These are phyloP conservation scores for Isaurus tuberculatus DNA, from an alignment of 92 coral and sea anemone species.

Conservation along the genomic window DNA sequence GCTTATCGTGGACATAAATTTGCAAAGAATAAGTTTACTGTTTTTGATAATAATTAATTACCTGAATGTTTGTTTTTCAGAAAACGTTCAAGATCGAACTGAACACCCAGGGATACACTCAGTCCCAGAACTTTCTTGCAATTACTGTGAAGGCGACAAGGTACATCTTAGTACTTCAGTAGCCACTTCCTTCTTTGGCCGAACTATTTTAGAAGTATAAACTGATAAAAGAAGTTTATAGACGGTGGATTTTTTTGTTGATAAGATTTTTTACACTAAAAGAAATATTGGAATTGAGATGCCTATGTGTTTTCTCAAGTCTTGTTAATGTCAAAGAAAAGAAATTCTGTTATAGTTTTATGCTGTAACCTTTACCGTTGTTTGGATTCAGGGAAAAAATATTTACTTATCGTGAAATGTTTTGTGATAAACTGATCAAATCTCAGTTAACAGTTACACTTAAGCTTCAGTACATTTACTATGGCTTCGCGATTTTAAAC, in stretches of 20 bases:
- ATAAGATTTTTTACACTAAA: too few relatives aligned
- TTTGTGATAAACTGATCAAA: too few relatives aligned
- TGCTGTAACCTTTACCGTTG: not conserved
- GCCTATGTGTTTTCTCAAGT: not conserved
- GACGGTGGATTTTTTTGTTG: too few relatives aligned
- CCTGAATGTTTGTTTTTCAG: conserved; percentile 1
- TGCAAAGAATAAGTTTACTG: not conserved
- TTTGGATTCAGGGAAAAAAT: too few relatives aligned
- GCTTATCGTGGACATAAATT: not conserved
- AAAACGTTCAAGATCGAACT: conserved; percentile 37
- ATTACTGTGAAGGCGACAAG: conserved; percentile 27
- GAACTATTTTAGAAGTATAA: not conserved
- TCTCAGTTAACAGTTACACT: too few relatives aligned
- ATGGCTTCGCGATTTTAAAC: too few relatives aligned
- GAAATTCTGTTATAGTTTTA: not conserved
- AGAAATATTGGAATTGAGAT: not conserved
- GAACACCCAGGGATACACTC: conserved; percentile 35
- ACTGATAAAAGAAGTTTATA: too few relatives aligned
- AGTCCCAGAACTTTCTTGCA: conserved; percentile 19
- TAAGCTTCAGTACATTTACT: too few relatives aligned
- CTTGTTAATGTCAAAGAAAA: not conserved
- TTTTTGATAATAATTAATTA: not conserved
- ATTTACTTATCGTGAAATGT: too few relatives aligned
- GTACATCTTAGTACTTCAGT: not conserved
- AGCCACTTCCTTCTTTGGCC: too few relatives aligned